Evolutionary conservation across 2,888 invertebrate species (phyloP).

Genomic region (Halictus ligatus): DNA sequence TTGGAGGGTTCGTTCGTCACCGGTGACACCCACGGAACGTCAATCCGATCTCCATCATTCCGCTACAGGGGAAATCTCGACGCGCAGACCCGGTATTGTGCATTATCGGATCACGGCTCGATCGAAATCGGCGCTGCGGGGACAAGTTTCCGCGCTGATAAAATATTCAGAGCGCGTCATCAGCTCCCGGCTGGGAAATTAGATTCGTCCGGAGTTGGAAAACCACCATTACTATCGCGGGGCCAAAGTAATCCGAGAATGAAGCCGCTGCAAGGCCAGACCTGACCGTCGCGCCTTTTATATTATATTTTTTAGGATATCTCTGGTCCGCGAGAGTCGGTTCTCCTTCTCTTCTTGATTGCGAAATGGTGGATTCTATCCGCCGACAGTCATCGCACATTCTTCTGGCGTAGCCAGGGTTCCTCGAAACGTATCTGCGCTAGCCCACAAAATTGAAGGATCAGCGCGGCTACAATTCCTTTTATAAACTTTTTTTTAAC

Average conservation of each 20-base stretch:
- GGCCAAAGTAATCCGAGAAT: conserved; percentile 64
- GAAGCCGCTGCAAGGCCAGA: conserved; percentile 50
- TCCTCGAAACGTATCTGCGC: neutral
- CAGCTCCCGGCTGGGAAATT: conserved; percentile 64
- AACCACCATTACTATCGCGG: conserved; percentile 69
- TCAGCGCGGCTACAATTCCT: neutral
- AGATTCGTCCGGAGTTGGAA: conserved; percentile 70
- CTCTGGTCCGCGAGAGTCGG: neutral
- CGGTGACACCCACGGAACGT: conserved; percentile 4
- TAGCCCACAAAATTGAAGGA: neutral
- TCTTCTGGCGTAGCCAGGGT: neutral
- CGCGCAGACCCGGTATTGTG: conserved; percentile 35
- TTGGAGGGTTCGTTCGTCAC: neutral
- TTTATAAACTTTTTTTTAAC: no score
- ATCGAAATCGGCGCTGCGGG: conserved; percentile 60
- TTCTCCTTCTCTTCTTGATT: neutral
- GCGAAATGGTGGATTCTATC: neutral
- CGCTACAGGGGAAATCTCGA: conserved; percentile 30
- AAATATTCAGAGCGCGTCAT: conserved; percentile 71
- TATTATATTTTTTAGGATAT: conserved; percentile 32
- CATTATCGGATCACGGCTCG: conserved; percentile 50
- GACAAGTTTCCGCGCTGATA: conserved; percentile 60
- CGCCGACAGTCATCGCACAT: neutral
- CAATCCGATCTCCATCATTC: conserved; percentile 22
- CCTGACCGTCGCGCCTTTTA: conserved; percentile 22